phyloP scores from a whole-genome alignment of 2,797 vertebrate genomes.

The Gymnopithys bicolor region DNA sequence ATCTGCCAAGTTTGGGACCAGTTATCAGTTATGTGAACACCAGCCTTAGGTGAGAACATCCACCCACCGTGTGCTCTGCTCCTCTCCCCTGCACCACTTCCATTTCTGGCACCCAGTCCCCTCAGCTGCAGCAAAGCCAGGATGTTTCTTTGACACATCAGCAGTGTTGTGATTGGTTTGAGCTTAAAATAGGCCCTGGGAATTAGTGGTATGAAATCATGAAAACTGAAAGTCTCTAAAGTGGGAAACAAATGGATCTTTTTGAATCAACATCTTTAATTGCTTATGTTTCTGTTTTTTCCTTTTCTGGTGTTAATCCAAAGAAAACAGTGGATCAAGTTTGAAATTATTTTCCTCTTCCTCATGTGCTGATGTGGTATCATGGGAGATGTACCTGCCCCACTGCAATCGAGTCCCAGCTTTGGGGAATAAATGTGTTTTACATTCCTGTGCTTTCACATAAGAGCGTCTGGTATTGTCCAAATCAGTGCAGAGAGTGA shows the following conservation, averaged over 20 bases:
- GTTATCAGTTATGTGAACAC: neutral
- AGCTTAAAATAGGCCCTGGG: slow-evolving; percentile 62
- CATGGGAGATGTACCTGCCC: neutral
- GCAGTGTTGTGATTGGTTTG: slow-evolving; percentile 41
- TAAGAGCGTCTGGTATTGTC: neutral
- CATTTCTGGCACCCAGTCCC: neutral
- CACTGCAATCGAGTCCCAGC: neutral
- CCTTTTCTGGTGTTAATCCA: slow-evolving; percentile 7
- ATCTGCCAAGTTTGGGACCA: neutral
- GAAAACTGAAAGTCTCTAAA: slow-evolving; percentile 22
- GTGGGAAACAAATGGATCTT: slow-evolving; percentile 20
- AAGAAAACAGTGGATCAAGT: neutral
- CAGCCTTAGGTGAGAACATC: slow-evolving; percentile 11
- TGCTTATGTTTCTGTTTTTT: slow-evolving; percentile 33
- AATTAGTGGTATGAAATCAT: slow-evolving; percentile 49
- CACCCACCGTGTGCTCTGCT: rapidly evolving
- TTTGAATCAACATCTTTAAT: slow-evolving; percentile 49
- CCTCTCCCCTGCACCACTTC: neutral
- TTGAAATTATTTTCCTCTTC: slow-evolving; percentile 7
- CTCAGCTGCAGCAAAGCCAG: slow-evolving; percentile 49
- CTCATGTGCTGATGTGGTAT: neutral
- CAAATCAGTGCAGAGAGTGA: neutral
- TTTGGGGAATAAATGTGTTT: neutral
- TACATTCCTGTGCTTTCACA: neutral
- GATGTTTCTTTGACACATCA: slow-evolving; percentile 55